Percentiles rank a stretch among this genome's conserved stretches.
Conservation (phyloP, 2,888 invertebrate species). For the Lucinisca nassula region DNA sequence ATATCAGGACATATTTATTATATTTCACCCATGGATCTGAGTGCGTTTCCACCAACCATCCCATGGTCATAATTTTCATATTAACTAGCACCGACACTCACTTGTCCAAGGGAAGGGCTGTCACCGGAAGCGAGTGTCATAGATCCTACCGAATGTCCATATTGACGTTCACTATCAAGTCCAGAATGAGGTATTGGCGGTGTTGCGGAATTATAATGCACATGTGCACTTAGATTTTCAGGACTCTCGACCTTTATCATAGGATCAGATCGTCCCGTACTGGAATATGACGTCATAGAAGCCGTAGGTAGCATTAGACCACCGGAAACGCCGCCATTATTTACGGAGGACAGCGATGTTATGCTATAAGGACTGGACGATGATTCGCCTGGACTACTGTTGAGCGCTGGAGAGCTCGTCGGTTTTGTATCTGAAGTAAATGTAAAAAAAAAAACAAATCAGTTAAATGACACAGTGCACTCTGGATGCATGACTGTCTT, state of each 20-base stretch:
- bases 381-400: conserved; percentile 32
- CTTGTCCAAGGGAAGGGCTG: conserved; percentile 62
- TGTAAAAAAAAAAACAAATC: neutral
- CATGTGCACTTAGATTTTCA: conserved; percentile 71
- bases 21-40: no score
- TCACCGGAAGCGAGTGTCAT: conserved; percentile 66
- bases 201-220: conserved; percentile 67
- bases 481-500: no score
- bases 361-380: conserved; percentile 50
- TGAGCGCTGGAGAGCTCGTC: conserved; percentile 32
- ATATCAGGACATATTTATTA: no score
- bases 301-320: conserved; percentile 44
- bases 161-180: conserved; percentile 65
- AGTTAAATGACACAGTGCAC: no score
- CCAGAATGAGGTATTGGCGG: conserved; percentile 69
- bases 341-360: conserved; percentile 61
- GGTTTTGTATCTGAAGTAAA: conserved; percentile 71
- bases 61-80: no score
- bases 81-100: conserved; percentile 71
- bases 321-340: conserved; percentile 59
- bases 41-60: no score
- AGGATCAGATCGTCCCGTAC: conserved; percentile 48
- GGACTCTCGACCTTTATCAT: conserved; percentile 70
- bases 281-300: conserved; percentile 38
- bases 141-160: conserved; percentile 59